Base-by-base conservation (phyloP, 2,888 invertebrate genomes). In the Cantharis flavilabris region DNA sequence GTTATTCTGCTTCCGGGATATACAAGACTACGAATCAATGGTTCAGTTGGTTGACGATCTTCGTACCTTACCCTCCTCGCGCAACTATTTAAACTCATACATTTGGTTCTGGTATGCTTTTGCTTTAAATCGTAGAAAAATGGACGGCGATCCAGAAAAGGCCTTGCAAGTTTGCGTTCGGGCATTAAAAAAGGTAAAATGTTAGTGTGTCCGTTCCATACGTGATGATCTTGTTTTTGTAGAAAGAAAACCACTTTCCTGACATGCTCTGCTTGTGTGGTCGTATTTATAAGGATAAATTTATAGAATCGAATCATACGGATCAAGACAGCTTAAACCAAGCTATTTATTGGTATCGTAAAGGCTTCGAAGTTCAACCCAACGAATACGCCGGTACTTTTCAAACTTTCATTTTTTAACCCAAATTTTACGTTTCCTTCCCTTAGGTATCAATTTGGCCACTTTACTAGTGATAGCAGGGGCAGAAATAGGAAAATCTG, bases 251-350 rank as follows among this genome's bases (percentile, higher is more conserved):
- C 86, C 94, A 95, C 83, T 97, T 98, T 84, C 98, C 99, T 0
- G 99, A 99, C 88, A 97, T 99, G 94, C 89, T 99, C 70, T 99
- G 99, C 85, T 91, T 99, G 3, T 98, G 98, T 86, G 99, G 99
- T 0, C 93, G 99, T 80, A 99, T 99, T 85, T 98, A 98, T 88
- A 97, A 97, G 88, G 97, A 97, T 88, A 97, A 96, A 87, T 99
- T 99, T 89, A 97, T 98, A 11, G 98, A 99, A 90, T 98, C 98
- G 65, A 94, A 95, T 82, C 98, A 98, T 87, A 92, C 92, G 3
- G 98, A 99, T 87, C 92, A 92, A 82, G 94, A 95, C 70, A 97
- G 97, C 86, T 90, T 99, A 83, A 93, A 94, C 73, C 94, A 95
- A 89, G 99, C 99, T 72, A 99, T 99, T 83, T 93, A 95, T 88